phyloP scores from a whole-genome alignment of 1,140 invertebrate species.

The Microplitis mediator region DNA sequence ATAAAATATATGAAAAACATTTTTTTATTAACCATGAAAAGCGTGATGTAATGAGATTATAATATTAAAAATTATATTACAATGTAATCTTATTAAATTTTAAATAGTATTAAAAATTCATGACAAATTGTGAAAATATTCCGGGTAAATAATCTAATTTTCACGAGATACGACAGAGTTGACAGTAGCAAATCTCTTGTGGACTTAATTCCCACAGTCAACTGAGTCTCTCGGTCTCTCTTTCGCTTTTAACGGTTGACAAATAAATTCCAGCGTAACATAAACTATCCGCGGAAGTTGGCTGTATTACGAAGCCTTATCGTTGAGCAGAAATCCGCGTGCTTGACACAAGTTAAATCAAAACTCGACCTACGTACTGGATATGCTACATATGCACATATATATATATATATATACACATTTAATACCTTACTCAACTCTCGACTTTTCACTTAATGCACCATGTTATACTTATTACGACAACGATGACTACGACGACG shows the following conservation, averaged over 20 bases:
- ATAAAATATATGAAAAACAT: no score
- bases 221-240: background rate
- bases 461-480: background rate
- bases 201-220: constrained; percentile 11
- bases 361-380: background rate
- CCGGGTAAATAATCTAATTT: constrained; percentile 1
- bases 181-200: constrained; percentile 6
- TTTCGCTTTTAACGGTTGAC: background rate
- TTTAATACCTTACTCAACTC: background rate
- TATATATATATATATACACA: background rate
- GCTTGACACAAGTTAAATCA: constrained; percentile 20
- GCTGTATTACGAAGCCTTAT: constrained; percentile 10
- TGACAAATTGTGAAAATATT: constrained; percentile 10
- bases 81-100: no score
- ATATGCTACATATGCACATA: background rate
- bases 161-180: background rate
- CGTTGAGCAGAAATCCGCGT: constrained; percentile 6
- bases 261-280: constrained; percentile 15
- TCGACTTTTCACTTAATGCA: background rate
- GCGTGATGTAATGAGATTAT: background rate
- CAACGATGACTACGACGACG: background rate
- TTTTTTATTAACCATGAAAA: no score
- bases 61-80: background rate
- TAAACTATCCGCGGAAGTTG: background rate
- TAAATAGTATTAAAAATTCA: constrained; percentile 5